Base-by-base conservation (phyloP, 92 coral and sea anemone species). In the Virgularia gustaviana region DNA sequence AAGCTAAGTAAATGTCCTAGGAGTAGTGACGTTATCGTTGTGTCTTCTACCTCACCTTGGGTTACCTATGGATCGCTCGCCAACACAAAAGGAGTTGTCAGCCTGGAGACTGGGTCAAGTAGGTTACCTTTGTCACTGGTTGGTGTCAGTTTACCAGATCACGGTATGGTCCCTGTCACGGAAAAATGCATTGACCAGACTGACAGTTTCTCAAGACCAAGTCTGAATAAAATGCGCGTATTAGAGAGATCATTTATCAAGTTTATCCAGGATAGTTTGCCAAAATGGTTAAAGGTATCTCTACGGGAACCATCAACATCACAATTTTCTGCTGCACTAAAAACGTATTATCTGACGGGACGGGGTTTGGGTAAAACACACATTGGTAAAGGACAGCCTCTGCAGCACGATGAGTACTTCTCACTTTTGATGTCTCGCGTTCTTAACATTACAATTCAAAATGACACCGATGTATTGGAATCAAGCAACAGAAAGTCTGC, bases 11-110 rank as follows among this genome's bases (percentile, higher is more conserved):
- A 58, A n/a, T 85, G 90, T 51, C 83, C 78, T 19, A 10, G 39
- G 11, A 49, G 66, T 13, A 72, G 72, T 5, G 36, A 45, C 12
- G 43, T 62, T 49, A 70, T 88, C 3, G 31, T 22, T 31, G 81
- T 77, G 1, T 58, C 61, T 27, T 88, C 95, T 2, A 75, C 95
- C 3, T 63, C 83, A 29, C 20, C 72, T 2, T 88, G 90, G 88
- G 61, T 70, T 15, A 41, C 63, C 1, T 49, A 74, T 16, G 80
- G 44, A 1, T 33, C 36, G 3, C 43, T 59, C 23, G 41, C 78
- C 19, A 72, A 66, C 9, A 76, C 95, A 23, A 33, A 78, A 42
- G 95, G 95, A 4, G 58, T 72, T 27, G 83, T 78, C 5, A 28
- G 56, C 57, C 13, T 85, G 18, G 49, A 65, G 38, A 59, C 75